phyloP scores from a whole-genome alignment of 2,888 invertebrate genomes.

The Strigamia transsilvanica region DNA sequence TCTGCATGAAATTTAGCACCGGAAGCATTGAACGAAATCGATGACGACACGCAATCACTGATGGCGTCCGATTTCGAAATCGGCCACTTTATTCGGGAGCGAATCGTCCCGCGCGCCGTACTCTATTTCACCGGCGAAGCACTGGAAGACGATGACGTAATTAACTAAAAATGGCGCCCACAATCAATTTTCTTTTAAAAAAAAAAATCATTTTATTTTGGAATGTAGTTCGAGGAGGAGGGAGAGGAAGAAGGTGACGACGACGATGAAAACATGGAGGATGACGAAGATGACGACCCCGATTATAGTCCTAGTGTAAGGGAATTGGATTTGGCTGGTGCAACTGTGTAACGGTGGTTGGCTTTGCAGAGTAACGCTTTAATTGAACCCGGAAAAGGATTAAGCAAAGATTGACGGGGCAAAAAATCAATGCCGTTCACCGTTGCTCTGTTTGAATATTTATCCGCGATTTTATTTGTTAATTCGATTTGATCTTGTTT shows the following conservation, averaged over 20 bases:
- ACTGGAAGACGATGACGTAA: conserved; percentile 56
- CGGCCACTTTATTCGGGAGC: conserved; percentile 96
- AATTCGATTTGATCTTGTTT: background rate
- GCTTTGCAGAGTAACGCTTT: background rate
- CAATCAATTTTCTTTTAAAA: too few species aligned
- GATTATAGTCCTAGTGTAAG: conserved; percentile 55
- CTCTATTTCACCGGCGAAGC: conserved; percentile 92
- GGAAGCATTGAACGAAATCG: conserved; percentile 79
- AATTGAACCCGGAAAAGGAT: background rate
- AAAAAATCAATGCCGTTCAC: background rate
- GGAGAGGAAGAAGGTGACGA: conserved; percentile 57
- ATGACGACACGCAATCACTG: conserved; percentile 86
- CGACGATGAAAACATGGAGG: conserved; percentile 56
- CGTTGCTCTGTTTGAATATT: background rate
- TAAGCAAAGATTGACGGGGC: background rate
- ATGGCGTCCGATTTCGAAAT: conserved; percentile 97
- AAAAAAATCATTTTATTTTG: background rate
- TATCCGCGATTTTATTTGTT: conserved; percentile 1
- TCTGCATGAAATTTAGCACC: conserved; percentile 73
- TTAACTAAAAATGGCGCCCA: background rate
- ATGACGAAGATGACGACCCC: conserved; percentile 56
- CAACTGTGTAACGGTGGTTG: background rate
- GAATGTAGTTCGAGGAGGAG: conserved; percentile 56
- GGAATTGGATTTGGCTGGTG: background rate
- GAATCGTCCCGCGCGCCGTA: conserved; percentile 96